These are phyloP conservation scores for Chalcis sispes DNA, from an alignment of 2,888 invertebrate genomes.

Conservation along the genomic window DNA sequence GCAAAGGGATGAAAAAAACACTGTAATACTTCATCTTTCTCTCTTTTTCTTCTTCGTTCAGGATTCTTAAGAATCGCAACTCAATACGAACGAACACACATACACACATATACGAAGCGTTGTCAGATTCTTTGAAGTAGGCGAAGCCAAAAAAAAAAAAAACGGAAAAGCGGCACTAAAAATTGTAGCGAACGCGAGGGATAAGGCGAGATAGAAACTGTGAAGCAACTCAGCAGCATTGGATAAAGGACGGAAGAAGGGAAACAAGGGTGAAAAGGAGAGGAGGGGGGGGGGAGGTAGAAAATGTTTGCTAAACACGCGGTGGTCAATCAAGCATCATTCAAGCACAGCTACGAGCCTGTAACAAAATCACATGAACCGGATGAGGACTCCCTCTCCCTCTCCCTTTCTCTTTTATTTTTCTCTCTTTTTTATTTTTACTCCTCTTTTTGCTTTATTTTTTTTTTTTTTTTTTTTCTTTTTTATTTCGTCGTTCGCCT, in stretches of 20 bases:
- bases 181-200: too few species aligned
- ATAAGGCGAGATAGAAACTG: background rate
- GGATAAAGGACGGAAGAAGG: too few species aligned
- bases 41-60: too few species aligned
- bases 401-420: too few species aligned
- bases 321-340: slow-evolving; percentile 66
- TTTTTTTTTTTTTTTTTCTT: background rate
- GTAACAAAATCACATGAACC: slow-evolving; percentile 63
- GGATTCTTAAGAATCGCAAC: too few species aligned
- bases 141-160: background rate
- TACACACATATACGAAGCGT: too few species aligned
- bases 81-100: too few species aligned
- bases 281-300: background rate
- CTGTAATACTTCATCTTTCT: too few species aligned
- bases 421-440: background rate
- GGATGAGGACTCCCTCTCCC: too few species aligned
- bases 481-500: slow-evolving; percentile 16
- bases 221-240: background rate
- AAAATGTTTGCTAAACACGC: slow-evolving; percentile 61
- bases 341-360: slow-evolving; percentile 57
- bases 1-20: too few species aligned
- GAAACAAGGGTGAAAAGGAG: background rate
- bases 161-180: too few species aligned
- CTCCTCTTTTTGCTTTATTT: slow-evolving; percentile 20
- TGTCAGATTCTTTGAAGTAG: too few species aligned